A percentile compares a stretch with the other conserved stretches of the same genome.
These are phyloP conservation scores for Drosophila colorata DNA, from an alignment of 2,888 invertebrate genomes.

Conservation along the genomic window DNA sequence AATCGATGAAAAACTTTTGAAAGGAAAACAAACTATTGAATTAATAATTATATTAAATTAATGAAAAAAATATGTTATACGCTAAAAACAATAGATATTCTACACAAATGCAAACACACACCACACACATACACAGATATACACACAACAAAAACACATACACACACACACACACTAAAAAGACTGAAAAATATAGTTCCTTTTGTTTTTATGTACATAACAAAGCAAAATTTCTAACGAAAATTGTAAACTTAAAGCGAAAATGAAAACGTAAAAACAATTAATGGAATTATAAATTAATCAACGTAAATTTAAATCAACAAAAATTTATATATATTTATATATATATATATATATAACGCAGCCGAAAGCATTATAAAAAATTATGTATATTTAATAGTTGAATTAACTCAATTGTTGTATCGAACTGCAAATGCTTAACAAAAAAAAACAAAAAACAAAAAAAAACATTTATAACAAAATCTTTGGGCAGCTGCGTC, in stretches of 20 bases:
- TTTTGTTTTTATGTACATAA: constrained; percentile 86
- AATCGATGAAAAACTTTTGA: constrained; percentile 44
- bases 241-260: constrained; percentile 72
- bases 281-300: constrained; percentile 81
- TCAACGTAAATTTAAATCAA: constrained; percentile 61
- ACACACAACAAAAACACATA: constrained; percentile 47
- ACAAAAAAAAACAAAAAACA: constrained; percentile 8
- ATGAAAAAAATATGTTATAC: constrained; percentile 52
- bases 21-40: constrained; percentile 36
- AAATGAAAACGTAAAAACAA: constrained; percentile 78
- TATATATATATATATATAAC: constrained; percentile 17
- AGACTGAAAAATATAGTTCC: constrained; percentile 86
- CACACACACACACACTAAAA: constrained; percentile 82
- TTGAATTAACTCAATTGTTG: constrained; percentile 71
- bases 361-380: constrained; percentile 60
- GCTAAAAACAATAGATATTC: constrained; percentile 77
- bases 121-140: constrained; percentile 67
- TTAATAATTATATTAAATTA: constrained; percentile 40
- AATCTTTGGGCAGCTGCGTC: constrained; percentile 37
- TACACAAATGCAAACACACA: constrained; percentile 47
- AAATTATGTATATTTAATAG: constrained; percentile 65
- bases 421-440: constrained; percentile 46
- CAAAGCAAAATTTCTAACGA: constrained; percentile 65
- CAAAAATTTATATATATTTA: constrained; percentile 25
- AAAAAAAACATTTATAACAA: constrained; percentile 11